Percentiles rank a stretch among this genome's conserved stretches.
Conservation (phyloP, 2,888 invertebrate genomes). For the Acleris cristana region DNA sequence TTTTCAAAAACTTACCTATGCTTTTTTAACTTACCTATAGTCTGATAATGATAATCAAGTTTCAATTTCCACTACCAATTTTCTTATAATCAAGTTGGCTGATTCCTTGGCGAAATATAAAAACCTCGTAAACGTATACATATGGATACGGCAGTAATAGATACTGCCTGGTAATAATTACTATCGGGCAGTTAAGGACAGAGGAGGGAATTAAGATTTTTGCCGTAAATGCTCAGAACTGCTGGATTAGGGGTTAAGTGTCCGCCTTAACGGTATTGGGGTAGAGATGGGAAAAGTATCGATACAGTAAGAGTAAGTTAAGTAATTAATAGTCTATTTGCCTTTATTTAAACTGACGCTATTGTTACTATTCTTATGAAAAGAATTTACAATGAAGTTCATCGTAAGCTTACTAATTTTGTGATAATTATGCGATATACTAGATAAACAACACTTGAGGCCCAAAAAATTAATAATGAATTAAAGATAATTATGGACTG, state of each 20-base stretch:
- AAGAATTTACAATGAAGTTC: too few relatives aligned
- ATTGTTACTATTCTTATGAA: too few relatives aligned
- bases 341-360: too few relatives aligned
- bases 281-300: slow-evolving; percentile 53
- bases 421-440: too few relatives aligned
- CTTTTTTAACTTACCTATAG: too few relatives aligned
- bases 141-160: slow-evolving; percentile 62
- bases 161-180: slow-evolving; percentile 79
- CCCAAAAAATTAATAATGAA: too few relatives aligned
- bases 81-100: not conserved
- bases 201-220: slow-evolving; percentile 80
- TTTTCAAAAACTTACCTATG: too few relatives aligned
- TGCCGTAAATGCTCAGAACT: slow-evolving; percentile 81
- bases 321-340: too few relatives aligned
- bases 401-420: too few relatives aligned
- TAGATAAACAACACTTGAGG: too few relatives aligned
- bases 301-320: not conserved
- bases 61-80: not conserved
- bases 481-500: too few relatives aligned
- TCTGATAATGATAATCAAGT: too few relatives aligned
- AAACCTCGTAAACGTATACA: slow-evolving; percentile 7
- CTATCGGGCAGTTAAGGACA: slow-evolving; percentile 80
- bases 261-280: slow-evolving; percentile 77
- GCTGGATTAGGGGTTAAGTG: slow-evolving; percentile 84
- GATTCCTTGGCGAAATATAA: slow-evolving; percentile 3